Base-by-base conservation (phyloP, 2,888 invertebrate genomes). In the Temnothorax rugatulus region DNA sequence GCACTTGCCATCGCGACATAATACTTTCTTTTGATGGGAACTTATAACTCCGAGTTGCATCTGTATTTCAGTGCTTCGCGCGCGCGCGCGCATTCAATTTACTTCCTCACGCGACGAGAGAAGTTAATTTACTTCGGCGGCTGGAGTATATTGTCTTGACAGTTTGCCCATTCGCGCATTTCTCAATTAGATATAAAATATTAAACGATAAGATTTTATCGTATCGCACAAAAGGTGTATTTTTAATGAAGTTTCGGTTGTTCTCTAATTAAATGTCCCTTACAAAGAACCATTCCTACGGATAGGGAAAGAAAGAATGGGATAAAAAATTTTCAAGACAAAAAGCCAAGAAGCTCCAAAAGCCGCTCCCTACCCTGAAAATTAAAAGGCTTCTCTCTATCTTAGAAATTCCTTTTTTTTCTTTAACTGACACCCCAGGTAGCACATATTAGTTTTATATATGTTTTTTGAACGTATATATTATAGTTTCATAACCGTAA, bases 111-210 rank as follows among this genome's bases (percentile, higher is more conserved):
- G 34, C 18, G 15, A 54, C 41, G 29, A 29, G 18, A 68, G 18
- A 54, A 54, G 15, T 63, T 34, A 34, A 63, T 50, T 47, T 21
- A n/a, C 13, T 44, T 44, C 4, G 7, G 34, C 34, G 2, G 29
- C 25, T 41, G 1, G 4, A 52, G 4, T 18, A 18, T 15, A 4
- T 9, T 25, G 34, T 47, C 4, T 44, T 41, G n/a, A 71, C 9
- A 7, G 9, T 63, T 63, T 63, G n/a, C 18, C 4, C 9, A 3
- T 63, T 44, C 21, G n/a, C 34, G 7, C 15, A n/a, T 59, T 25
- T 75, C 11, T 21, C 5, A 50, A 63, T 50, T 76, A 11, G 8
- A 64, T 50, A 63, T 50, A 38, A 76, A 38, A 64, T 29, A 38
- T 18, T 21, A 41, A 25, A 57, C 7, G 9, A 73, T 13, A 25